Base-by-base conservation (phyloP, 1,140 invertebrate species). In the Drosophila erecta region DNA sequence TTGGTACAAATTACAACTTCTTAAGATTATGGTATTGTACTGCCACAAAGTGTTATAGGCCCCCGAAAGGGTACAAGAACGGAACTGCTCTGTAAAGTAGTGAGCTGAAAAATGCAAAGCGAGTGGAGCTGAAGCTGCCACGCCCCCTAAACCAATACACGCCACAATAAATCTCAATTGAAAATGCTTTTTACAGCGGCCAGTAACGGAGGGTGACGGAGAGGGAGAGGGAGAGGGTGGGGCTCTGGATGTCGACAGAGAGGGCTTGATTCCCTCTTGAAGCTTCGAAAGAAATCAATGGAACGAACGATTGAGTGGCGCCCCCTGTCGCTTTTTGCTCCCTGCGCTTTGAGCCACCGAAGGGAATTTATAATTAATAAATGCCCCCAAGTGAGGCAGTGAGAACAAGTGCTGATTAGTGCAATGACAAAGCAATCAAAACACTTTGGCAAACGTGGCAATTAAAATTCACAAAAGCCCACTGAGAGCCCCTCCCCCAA, bases 101-200 rank as follows among this genome's bases (percentile, higher is more conserved):
- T 67, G 37, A 43, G 27, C 64, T 67, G 83, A 60, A 70, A 81
- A 83, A 86, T 86, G 83, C 83, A 86, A 86, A 87, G 76, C 75
- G 81, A 89, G 71, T 79, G 75, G 62, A 78, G 43, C 44, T 27
- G 62, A 66, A 71, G 47, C 49, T 33, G 62, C 62, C 58, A 49
- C 54, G 46, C 43, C 76, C 54, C 27, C 78, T 65, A 53, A 70
- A 70, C 66, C 71, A 87, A 71, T 79, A 76, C 84, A 87, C 84
- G 84, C 84, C 76, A 81, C 84, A 87, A 87, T 87, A 87, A 87
- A 87, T 87, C 84, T 87, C 84, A 87, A 87, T 87, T 87, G 84
- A 84, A 76, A 87, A 87, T 86, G 81, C 81, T 84, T 84, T 83
- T 85, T 87, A 70, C 66, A 70, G 66, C 50, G 51, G 30, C 41